Percentiles rank a stretch among this genome's conserved stretches.
Evolutionary conservation across 2,113 vertebrate species (phyloP).

Genomic region (Turnix velox): DNA sequence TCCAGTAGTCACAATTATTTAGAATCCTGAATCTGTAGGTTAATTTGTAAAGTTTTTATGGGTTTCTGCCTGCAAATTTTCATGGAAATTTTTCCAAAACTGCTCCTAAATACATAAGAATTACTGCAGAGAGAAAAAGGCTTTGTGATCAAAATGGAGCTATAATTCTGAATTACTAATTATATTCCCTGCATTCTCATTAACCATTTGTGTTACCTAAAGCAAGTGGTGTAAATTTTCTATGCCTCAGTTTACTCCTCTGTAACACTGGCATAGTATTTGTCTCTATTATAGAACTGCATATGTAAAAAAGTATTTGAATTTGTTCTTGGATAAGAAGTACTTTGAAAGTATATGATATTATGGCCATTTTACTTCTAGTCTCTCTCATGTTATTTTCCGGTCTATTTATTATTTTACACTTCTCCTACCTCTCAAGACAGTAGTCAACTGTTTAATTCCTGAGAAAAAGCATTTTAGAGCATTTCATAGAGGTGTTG

Average conservation of each 20-base stretch:
- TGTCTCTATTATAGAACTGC: background rate
- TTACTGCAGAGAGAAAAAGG: background rate
- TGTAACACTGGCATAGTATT: background rate
- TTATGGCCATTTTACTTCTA: background rate
- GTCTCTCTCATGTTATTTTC: background rate
- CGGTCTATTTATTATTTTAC: background rate
- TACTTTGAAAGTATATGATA: background rate
- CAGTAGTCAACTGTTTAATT: conserved; percentile 19
- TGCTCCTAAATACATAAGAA: background rate
- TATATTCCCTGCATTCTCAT: background rate
- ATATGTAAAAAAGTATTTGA: background rate
- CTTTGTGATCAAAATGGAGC: conserved; percentile 15
- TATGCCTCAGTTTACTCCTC: conserved; percentile 21
- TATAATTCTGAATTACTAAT: background rate
- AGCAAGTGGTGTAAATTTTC: background rate
- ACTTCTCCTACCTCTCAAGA: background rate
- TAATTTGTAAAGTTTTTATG: background rate
- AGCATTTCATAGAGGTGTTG: conserved; percentile 8
- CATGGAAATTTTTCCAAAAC: background rate
- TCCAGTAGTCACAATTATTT: background rate
- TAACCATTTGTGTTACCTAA: conserved; percentile 7
- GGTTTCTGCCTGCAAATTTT: background rate
- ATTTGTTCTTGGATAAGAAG: background rate
- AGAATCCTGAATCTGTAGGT: background rate
- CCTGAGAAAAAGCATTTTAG: background rate